Evolutionary conservation across 2,113 vertebrate genomes (phyloP).

Genomic region (Verasper variegatus): DNA sequence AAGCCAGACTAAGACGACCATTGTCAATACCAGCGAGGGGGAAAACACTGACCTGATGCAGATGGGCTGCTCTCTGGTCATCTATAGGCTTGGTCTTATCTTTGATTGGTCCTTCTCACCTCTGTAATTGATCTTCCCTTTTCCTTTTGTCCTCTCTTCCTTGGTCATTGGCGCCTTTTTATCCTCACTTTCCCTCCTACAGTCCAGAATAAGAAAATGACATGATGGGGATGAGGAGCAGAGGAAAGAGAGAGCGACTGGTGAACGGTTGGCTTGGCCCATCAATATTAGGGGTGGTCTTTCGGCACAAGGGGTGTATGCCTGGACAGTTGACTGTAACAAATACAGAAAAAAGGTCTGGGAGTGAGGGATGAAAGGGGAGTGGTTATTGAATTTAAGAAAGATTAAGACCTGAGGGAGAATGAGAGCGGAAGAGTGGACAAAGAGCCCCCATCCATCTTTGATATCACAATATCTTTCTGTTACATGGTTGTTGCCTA

Average conservation of each 20-base stretch:
- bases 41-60: slow-evolving; percentile 64
- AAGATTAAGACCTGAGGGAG: slow-evolving; percentile 15
- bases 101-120: slow-evolving; percentile 15
- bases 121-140: background rate
- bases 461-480: background rate
- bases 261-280: slow-evolving; percentile 44
- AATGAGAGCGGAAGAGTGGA: background rate
- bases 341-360: slow-evolving; percentile 21
- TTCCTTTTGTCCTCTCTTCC: background rate
- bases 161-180: slow-evolving; percentile 4
- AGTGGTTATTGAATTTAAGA: slow-evolving; percentile 31
- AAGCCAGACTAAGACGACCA: background rate
- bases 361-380: slow-evolving; percentile 70
- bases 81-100: slow-evolving; percentile 4
- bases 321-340: slow-evolving; percentile 43
- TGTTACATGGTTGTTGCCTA: background rate
- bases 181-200: slow-evolving; percentile 26
- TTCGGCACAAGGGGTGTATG: slow-evolving; percentile 51
- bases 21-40: background rate
- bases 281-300: slow-evolving; percentile 71
- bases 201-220: slow-evolving; percentile 25
- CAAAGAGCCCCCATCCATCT: background rate
- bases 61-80: background rate
- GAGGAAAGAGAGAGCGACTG: slow-evolving; percentile 6
- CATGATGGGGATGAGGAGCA: background rate